These are phyloP conservation scores for Zaprionus gabonicus DNA, from an alignment of 1,140 invertebrate species.

Conservation along the genomic window DNA sequence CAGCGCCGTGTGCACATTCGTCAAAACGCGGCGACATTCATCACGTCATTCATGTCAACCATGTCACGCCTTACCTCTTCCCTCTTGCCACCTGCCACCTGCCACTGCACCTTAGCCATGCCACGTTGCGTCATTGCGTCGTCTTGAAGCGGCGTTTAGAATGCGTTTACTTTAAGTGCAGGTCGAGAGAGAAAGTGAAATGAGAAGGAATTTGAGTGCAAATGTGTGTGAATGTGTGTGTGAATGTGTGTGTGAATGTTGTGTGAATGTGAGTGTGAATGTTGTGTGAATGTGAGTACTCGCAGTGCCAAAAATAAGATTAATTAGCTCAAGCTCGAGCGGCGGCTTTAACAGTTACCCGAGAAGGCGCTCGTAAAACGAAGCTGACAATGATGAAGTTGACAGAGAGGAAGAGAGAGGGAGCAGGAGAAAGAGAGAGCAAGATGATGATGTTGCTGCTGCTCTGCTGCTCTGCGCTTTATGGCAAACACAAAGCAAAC, in stretches of 20 bases:
- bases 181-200: neutral
- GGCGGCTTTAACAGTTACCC: slow-evolving; percentile 22
- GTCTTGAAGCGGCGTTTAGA: slow-evolving; percentile 66
- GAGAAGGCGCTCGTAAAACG: neutral
- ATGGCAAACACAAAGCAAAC: slow-evolving; percentile 60
- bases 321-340: slow-evolving; percentile 59
- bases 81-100: too few species aligned
- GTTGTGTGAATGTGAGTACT: slow-evolving; percentile 5
- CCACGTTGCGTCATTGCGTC: neutral
- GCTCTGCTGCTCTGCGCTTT: neutral
- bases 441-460: slow-evolving; percentile 8
- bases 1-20: slow-evolving; percentile 52
- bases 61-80: slow-evolving; percentile 9
- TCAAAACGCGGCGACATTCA: slow-evolving; percentile 76
- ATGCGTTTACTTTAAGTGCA: slow-evolving; percentile 60
- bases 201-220: neutral
- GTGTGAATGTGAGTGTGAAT: slow-evolving; percentile 13
- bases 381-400: slow-evolving; percentile 2
- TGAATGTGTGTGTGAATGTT: slow-evolving; percentile 7
- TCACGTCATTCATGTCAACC: slow-evolving; percentile 76
- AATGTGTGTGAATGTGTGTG: neutral
- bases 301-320: slow-evolving; percentile 58
- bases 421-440: neutral
- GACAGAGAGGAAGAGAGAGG: neutral
- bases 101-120: neutral